Evolutionary conservation across 2,113 vertebrate species (phyloP).

Genomic region (Oreochromis aureus): DNA sequence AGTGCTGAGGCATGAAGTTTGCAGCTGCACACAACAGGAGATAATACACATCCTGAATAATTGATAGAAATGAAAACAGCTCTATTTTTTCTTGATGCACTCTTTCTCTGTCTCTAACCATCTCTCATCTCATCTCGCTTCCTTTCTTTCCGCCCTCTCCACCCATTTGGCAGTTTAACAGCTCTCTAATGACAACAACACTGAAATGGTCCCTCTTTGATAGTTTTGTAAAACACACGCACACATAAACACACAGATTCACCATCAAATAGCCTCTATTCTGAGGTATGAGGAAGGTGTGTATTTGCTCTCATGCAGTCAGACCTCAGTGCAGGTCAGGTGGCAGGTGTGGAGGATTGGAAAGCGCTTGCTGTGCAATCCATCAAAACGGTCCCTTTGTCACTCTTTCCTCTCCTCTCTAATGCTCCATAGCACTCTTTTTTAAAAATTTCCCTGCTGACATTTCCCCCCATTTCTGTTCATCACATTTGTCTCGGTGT

Average conservation of each 20-base stretch:
- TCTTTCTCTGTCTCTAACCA: neutral
- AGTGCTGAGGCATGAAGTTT: slow-evolving; percentile 50
- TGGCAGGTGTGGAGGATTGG: slow-evolving; percentile 14
- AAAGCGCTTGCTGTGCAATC: slow-evolving; percentile 27
- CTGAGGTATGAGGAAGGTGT: neutral
- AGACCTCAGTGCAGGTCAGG: slow-evolving; percentile 6
- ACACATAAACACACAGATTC: neutral
- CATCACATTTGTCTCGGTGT: slow-evolving; percentile 22
- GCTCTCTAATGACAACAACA: slow-evolving; percentile 6
- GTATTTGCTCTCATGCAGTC: neutral
- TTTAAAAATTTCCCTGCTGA: neutral
- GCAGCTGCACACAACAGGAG: slow-evolving; percentile 45
- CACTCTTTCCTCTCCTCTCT: neutral
- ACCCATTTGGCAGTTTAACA: slow-evolving; percentile 23
- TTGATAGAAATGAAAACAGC: slow-evolving; percentile 60
- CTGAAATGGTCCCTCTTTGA: neutral
- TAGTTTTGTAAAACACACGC: neutral
- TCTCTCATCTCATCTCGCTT: neutral
- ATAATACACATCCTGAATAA: slow-evolving; percentile 61
- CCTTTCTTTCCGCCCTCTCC: neutral
- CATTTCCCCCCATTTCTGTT: slow-evolving; percentile 4
- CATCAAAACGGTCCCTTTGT: neutral
- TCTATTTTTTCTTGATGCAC: slow-evolving; percentile 16
- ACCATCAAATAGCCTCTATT: neutral
- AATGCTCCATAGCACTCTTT: neutral